Evolutionary conservation across 2,797 vertebrate genomes (phyloP).

Genomic region (Lates japonicus): DNA sequence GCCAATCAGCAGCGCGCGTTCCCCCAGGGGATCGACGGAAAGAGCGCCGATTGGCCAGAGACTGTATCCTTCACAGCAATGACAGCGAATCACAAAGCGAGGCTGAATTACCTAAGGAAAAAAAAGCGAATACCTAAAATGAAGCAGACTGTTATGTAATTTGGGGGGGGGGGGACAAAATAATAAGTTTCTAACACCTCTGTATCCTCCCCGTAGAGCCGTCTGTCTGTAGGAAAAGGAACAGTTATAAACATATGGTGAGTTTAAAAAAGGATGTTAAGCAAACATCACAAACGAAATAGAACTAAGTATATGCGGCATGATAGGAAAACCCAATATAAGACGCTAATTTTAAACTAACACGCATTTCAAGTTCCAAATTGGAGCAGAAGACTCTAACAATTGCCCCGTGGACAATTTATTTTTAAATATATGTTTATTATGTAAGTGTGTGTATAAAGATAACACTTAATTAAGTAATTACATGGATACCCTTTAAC

Average conservation of each 20-base stretch:
- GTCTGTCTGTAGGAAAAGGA: neutral
- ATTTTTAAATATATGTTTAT: neutral
- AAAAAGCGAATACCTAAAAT: neutral
- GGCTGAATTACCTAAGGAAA: constrained; percentile 60
- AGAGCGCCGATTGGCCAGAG: constrained; percentile 48
- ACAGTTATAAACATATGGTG: neutral
- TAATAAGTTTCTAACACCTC: rapidly evolving
- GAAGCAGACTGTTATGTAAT: neutral
- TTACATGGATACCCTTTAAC: too few species aligned
- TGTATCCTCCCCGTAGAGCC: rapidly evolving
- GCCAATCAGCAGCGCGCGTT: constrained; percentile 57
- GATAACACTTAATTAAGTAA: too few species aligned
- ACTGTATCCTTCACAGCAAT: neutral
- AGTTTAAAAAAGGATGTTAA: too few species aligned
- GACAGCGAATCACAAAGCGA: constrained; percentile 52
- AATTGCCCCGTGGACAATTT: neutral
- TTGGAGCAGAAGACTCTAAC: neutral
- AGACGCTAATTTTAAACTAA: neutral
- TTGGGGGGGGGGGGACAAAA: neutral
- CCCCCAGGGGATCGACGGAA: neutral
- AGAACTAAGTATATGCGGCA: too few species aligned
- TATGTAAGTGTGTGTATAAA: too few species aligned
- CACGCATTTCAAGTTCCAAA: neutral
- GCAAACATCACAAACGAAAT: too few species aligned
- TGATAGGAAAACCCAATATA: neutral